Base-by-base conservation (phyloP, 2,797 vertebrate genomes). In the Sebastes diaconus region DNA sequence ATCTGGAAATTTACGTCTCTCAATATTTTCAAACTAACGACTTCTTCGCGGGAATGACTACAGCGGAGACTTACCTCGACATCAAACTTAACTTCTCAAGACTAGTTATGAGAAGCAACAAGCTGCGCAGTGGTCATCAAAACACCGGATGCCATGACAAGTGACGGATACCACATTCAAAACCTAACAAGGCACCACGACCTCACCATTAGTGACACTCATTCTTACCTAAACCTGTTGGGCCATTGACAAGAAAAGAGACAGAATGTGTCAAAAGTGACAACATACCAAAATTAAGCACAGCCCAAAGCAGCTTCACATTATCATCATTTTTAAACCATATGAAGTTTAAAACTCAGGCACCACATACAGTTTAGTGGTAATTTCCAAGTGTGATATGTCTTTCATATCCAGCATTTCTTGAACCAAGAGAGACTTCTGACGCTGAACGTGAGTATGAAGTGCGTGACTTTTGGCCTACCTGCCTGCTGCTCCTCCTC, bases 401-500 rank as follows among this genome's bases (percentile, higher is more conserved):
- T 73, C 3, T n/a, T 73, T 60, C 12, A 65, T 3, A 54, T 30
- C 39, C 57, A 54, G 65, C 18, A 32, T 55, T 60, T 29, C 11
- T 14, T 65, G 20, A 32, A 50, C 16, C 5, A 32, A 22, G 29
- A 63, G 46, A 34, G n/a, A 29, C 5, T 27, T 78, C 5, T 54
- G 57, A 60, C 10, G 30, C 1, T 70, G 25, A 63, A 50, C 18
- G 39, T 42, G 8, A 9, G 8, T 22, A 22, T 20, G 32, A n/a
- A 7, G 29, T 36, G 13, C 4, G 14, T 18, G 34, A 73, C n/a
- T 83, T 61, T 39, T 36, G 84, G 68, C 93, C 6, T 97, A 99
- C 98, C 99, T 98, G 64, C 97, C 96, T 73, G 97, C 97, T 79
- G 96, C 94, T 32, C 96, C 96, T 2, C 96, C 94, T 39, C 30